phyloP scores from a whole-genome alignment of 92 coral and sea anemone species.

The Porites evermanni region DNA sequence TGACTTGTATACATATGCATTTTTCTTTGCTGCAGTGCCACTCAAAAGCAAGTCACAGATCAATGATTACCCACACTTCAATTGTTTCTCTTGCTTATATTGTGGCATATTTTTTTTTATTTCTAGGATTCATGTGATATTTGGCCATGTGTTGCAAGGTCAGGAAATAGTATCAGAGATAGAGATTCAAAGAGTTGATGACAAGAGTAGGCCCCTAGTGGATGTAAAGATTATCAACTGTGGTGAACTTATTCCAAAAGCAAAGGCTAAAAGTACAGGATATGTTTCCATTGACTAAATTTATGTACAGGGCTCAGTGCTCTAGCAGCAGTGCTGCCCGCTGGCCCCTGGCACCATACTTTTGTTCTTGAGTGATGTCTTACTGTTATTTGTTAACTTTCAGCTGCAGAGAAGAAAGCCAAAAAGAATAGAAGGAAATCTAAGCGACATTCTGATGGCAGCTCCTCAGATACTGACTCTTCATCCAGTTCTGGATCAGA shows the following conservation, averaged over 20 bases:
- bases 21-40: too few relatives aligned
- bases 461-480: slow-evolving; percentile 34
- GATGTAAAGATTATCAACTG: slow-evolving; percentile 87
- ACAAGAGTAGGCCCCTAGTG: slow-evolving; percentile 83
- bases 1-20: too few relatives aligned
- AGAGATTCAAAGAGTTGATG: slow-evolving; percentile 86
- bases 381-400: neutral
- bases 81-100: neutral
- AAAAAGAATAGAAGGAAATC: slow-evolving; percentile 51
- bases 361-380: neutral
- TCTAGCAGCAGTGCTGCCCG: too few relatives aligned
- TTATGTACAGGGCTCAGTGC: too few relatives aligned
- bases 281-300: too few relatives aligned
- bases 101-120: neutral
- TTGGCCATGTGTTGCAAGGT: slow-evolving; percentile 96
- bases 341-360: neutral
- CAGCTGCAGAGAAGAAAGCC: slow-evolving; percentile 49
- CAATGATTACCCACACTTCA: too few relatives aligned
- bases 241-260: slow-evolving; percentile 95
- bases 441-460: slow-evolving; percentile 37
- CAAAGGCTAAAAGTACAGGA: slow-evolving; percentile 69
- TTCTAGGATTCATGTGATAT: slow-evolving; percentile 87
- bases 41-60: too few relatives aligned
- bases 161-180: slow-evolving; percentile 81
- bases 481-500: slow-evolving; percentile 47